A percentile compares a stretch with the other conserved stretches of the same genome.
phyloP scores from a whole-genome alignment of 2,113 vertebrate genomes.

The Otis tarda region DNA sequence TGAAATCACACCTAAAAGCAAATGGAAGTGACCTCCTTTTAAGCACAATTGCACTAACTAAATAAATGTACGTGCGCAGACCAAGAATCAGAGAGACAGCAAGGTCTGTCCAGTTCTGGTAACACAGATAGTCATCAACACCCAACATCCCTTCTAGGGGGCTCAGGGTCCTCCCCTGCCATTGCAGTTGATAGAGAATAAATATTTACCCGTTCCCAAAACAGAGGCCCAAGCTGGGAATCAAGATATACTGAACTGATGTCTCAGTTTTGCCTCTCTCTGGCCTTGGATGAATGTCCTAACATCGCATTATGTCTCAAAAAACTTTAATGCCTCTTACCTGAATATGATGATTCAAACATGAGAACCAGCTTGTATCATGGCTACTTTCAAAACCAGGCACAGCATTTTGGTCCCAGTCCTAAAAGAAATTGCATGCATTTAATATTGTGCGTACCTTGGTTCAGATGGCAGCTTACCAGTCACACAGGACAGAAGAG shows the following conservation, averaged over 20 bases:
- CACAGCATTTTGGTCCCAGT: background rate
- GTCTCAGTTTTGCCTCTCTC: background rate
- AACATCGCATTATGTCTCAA: background rate
- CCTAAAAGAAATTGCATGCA: background rate
- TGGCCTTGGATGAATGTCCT: background rate
- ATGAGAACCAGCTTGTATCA: background rate
- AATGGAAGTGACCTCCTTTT: background rate
- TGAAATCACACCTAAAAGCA: background rate
- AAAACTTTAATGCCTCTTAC: background rate
- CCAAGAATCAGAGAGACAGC: background rate
- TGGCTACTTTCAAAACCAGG: background rate
- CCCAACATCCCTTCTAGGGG: rapidly evolving
- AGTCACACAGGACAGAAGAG: background rate
- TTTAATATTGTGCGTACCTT: background rate
- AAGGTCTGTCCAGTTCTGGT: background rate
- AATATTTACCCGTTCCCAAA: background rate
- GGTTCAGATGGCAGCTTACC: background rate
- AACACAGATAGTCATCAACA: too few species aligned
- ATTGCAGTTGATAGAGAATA: background rate
- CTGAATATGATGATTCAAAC: background rate
- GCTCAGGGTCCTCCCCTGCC: rapidly evolving
- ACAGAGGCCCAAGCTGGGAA: background rate
- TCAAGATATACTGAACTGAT: background rate
- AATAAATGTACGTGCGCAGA: background rate
- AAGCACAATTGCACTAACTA: background rate